Conservation (phyloP, 2,797 vertebrate genomes). For the Apogon hyalosoma region DNA sequence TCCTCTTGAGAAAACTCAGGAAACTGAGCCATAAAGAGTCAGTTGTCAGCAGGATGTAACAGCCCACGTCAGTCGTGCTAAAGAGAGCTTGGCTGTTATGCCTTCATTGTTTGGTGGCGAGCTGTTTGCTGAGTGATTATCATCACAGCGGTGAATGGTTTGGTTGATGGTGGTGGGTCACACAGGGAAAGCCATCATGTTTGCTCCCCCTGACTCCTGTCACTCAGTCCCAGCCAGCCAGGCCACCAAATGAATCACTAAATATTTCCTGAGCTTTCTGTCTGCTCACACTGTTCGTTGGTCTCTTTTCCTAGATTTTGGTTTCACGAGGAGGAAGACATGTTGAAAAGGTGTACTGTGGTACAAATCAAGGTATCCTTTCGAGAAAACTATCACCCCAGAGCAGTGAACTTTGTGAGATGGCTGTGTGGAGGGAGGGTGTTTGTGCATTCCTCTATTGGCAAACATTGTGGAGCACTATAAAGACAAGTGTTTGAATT, state of each 20-base stretch:
- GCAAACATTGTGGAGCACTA: conserved; percentile 73
- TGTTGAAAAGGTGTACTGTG: conserved; percentile 32
- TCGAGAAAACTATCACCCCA: conserved; percentile 37
- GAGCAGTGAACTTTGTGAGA: conserved; percentile 68
- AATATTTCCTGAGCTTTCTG: conserved; percentile 34
- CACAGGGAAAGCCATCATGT: conserved; percentile 8
- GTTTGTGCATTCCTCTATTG: conserved; percentile 81
- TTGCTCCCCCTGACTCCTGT: conserved; percentile 11
- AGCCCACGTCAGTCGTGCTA: neutral
- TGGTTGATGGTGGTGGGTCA: conserved; percentile 17
- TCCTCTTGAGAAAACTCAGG: conserved; percentile 29
- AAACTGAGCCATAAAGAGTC: conserved; percentile 52
- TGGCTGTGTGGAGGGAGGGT: conserved; percentile 66
- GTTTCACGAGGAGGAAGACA: conserved; percentile 35
- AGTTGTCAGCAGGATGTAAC: conserved; percentile 52
- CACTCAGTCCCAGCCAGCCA: conserved; percentile 13
- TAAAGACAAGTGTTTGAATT: conserved; percentile 77
- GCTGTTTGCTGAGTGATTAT: conserved; percentile 58
- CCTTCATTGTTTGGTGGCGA: conserved; percentile 46
- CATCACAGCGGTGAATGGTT: conserved; percentile 24
- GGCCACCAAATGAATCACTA: conserved; percentile 26
- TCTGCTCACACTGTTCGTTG: conserved; percentile 20
- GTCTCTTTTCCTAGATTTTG: conserved; percentile 22
- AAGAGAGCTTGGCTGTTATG: conserved; percentile 4
- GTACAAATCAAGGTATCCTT: conserved; percentile 75